phyloP scores from a whole-genome alignment of 1,140 invertebrate species.

The Araneus ventricosus region DNA sequence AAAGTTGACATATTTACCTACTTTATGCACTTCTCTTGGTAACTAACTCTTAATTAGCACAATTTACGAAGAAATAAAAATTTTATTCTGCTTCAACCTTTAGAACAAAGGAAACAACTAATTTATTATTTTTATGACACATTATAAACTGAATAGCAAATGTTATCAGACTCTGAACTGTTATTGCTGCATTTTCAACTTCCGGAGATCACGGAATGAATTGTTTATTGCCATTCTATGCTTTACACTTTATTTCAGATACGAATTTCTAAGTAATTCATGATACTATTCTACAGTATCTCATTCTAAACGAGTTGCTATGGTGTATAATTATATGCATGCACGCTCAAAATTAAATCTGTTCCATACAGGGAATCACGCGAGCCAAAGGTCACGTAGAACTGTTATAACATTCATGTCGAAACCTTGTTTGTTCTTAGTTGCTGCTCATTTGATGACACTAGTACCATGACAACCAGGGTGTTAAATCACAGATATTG shows the following conservation, averaged over 20 bases:
- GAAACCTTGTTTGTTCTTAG: background rate
- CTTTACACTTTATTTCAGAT: background rate
- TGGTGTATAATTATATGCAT: background rate
- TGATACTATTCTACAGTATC: background rate
- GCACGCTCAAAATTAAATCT: slow-evolving; percentile 7
- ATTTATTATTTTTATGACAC: too few species aligned
- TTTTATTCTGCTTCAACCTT: too few species aligned
- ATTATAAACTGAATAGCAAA: too few species aligned
- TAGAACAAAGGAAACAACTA: too few species aligned
- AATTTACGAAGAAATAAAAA: too few species aligned
- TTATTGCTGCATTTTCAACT: too few species aligned
- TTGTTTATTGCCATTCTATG: too few species aligned
- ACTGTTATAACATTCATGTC: background rate
- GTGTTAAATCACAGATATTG: slow-evolving; percentile 12
- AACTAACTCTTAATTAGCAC: too few species aligned
- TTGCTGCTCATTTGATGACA: slow-evolving; percentile 62
- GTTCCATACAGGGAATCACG: background rate
- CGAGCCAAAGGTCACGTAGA: background rate
- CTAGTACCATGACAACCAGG: slow-evolving; percentile 17
- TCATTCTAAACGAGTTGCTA: background rate
- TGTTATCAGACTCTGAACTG: too few species aligned
- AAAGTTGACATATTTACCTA: too few species aligned
- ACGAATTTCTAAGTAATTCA: background rate
- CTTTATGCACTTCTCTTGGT: too few species aligned
- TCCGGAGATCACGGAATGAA: too few species aligned